Base-by-base conservation (phyloP, 1,140 invertebrate genomes). In the Cepaea nemoralis region DNA sequence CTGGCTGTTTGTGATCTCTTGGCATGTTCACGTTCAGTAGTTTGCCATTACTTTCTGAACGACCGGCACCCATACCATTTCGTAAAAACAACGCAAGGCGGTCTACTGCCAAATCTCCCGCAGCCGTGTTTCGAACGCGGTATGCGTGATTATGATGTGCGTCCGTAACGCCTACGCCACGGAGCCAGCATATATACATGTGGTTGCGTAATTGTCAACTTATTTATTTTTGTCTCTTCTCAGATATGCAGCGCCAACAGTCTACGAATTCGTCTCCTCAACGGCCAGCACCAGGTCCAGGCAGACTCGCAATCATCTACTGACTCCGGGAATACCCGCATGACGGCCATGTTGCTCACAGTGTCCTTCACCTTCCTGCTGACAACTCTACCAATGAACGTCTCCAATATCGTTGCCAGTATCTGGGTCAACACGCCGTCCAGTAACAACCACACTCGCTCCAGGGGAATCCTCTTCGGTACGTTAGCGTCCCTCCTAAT, bases 321-420 rank as follows among this genome's bases (percentile, higher is more conserved):
- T 19, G 82, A 85, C 19, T 70, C 79, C 27, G 66, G 77, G n/a
- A 87, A 82, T 74, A 55, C 70, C 12, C 77, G 85, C 39, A 48
- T 91, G 55, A 91, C 89, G 14, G 83, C 87, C 2, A 91, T 91
- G 89, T 81, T 91, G 12, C 82, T 91, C 22, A 83, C 87, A 5
- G 84, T 91, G 14, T 90, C 89, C 5, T 87, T 91, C 80, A 83
- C 87, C 27, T 91, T 91, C 75, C 82, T 91, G 50, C n/a, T 90
- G 22, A 89, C 88, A 67, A 90, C 90, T 12, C 85, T 89, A 31
- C 91, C 91, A 1, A 87, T 89, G 83, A 88, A 87, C 77, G 80
- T 90, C 10, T 83, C 81, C 39, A 74, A 88, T 31, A 88, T 91
- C 31, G 50, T 84, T 0, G 74, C 85, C 19, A 82, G 83, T 31